These are phyloP conservation scores for Pitangus sulphuratus DNA, from an alignment of 2,797 vertebrate genomes.

Conservation along the genomic window DNA sequence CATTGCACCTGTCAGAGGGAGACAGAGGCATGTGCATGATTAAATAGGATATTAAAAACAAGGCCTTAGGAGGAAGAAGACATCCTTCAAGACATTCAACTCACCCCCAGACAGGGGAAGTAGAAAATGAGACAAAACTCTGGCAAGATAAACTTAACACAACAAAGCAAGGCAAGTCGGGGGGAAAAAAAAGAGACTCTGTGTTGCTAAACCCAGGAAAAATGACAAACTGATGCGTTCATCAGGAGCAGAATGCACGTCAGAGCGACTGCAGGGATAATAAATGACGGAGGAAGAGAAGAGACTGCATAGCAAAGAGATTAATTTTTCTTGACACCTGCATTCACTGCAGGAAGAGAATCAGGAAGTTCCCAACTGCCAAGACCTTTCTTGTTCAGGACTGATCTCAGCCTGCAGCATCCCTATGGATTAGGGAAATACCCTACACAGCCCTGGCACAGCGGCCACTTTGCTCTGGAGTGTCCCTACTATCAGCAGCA, in stretches of 20 bases:
- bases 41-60: slow-evolving; percentile 54
- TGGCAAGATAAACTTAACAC: slow-evolving; percentile 31
- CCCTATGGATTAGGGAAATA: neutral
- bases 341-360: neutral
- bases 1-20: slow-evolving; percentile 17
- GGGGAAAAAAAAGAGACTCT: neutral
- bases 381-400: neutral
- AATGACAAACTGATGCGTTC: slow-evolving; percentile 25
- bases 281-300: neutral
- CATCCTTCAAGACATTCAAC: slow-evolving; percentile 31
- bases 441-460: neutral
- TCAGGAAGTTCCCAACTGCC: neutral
- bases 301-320: neutral
- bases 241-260: neutral
- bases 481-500: neutral
- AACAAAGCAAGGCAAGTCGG: neutral
- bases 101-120: neutral
- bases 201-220: slow-evolving; percentile 2
- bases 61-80: slow-evolving; percentile 6
- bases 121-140: slow-evolving; percentile 39
- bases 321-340: slow-evolving; percentile 15
- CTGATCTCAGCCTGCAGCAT: neutral
- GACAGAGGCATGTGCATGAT: neutral
- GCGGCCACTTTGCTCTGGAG: fast-evolving
- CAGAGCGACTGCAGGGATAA: neutral